Evolutionary conservation across 1,140 invertebrate genomes (phyloP).

Genomic region (Leguminivora glycinivorella): DNA sequence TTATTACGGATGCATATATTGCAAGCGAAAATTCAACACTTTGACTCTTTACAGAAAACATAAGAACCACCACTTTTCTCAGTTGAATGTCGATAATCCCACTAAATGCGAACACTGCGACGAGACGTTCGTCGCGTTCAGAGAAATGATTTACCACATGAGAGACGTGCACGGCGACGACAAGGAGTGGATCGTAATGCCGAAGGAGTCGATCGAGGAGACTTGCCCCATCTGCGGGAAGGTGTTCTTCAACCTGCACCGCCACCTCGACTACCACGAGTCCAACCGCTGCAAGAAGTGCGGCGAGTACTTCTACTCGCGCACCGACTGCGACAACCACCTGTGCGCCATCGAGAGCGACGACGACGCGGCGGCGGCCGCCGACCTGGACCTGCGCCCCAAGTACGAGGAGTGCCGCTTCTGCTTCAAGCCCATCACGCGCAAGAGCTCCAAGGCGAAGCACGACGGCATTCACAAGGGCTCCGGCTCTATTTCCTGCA

Average conservation of each 20-base stretch:
- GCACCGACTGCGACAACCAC: slow-evolving; percentile 64
- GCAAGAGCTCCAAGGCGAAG: slow-evolving; percentile 53
- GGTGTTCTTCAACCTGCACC: slow-evolving; percentile 68
- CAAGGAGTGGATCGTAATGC: slow-evolving; percentile 69
- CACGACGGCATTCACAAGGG: slow-evolving; percentile 66
- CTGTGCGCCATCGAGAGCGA: slow-evolving; percentile 72
- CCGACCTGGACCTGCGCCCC: slow-evolving; percentile 37
- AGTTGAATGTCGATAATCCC: slow-evolving; percentile 68
- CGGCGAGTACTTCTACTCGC: slow-evolving; percentile 71
- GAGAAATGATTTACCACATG: slow-evolving; percentile 74
- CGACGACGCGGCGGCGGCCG: slow-evolving; percentile 47
- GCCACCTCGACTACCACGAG: slow-evolving; percentile 73
- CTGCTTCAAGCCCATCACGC: slow-evolving; percentile 73
- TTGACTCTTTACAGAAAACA: slow-evolving; percentile 66
- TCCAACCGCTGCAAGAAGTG: slow-evolving; percentile 76
- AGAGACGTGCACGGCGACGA: slow-evolving; percentile 66
- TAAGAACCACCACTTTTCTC: slow-evolving; percentile 67
- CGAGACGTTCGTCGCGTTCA: slow-evolving; percentile 70
- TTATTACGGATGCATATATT: slow-evolving; percentile 73
- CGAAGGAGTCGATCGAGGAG: slow-evolving; percentile 66
- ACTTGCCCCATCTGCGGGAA: slow-evolving; percentile 73
- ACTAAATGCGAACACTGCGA: slow-evolving; percentile 74
- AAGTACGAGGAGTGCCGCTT: slow-evolving; percentile 73
- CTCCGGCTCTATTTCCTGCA: slow-evolving; percentile 70
- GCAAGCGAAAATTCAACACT: slow-evolving; percentile 67